Base-by-base conservation (phyloP, 2,797 vertebrate species). In the Echeneis naucrates region DNA sequence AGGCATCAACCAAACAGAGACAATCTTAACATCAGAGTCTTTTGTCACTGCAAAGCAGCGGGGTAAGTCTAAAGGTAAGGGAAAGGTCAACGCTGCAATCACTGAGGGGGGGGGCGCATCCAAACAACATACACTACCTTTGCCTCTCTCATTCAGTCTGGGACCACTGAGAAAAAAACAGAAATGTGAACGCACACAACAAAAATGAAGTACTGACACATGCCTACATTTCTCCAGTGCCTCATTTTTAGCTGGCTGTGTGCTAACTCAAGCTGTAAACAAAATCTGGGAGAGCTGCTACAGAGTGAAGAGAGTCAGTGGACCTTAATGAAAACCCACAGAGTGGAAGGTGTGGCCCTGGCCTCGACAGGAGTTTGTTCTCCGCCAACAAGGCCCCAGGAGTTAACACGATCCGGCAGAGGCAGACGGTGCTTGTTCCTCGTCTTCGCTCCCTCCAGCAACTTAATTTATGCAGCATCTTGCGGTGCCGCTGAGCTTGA, bases 391-490 rank as follows among this genome's bases (percentile, higher is more conserved):
- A 58, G 76, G 65, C 63, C 75, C 42, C 68, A 19, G 57, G 77
- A 88, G 77, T 77, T 66, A 68, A 82, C 62, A 38, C 17, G 45
- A 68, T 79, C 67, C 23, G 27, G 40, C 55, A 78, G 55, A 80
- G 75, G 80, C 80, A 81, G 77, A 74, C 75, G 47, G 63, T 24
- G 68, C 69, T 76, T 19, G 17, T 69, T 81, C 68, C 72, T 56
- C 38, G 2, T 77, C 65, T 71, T 68, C 21, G 3, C 64, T 82
- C 70, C 81, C 63, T 82, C 73, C 80, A 82, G 83, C 56, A 21
- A 80, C 81, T 91, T 94, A 89, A 94, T 94, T 92, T 92, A 94
- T 94, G 90, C 92, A 84, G 85, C 83, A 91, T 90, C 86, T 92
- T 92, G 92, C 92, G 80, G 91, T 81, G 88, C 80, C 73, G 57